Conservation (phyloP, 1,140 invertebrate species). For the Hestina assimilis region DNA sequence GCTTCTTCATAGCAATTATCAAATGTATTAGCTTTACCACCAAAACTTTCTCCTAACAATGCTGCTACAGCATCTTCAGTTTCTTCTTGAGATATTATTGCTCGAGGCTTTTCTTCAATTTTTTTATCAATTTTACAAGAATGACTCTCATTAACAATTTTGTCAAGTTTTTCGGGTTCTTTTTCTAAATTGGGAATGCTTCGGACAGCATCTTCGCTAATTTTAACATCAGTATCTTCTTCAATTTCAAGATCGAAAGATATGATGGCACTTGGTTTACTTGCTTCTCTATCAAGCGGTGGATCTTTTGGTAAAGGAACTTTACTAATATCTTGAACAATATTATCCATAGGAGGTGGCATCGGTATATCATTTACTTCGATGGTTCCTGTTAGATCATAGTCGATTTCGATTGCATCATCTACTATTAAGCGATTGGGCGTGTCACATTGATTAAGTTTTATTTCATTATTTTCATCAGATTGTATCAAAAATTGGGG, state of each 20-base stretch:
- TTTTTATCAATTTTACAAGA: constrained; percentile 76
- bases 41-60: constrained; percentile 90
- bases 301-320: constrained; percentile 60
- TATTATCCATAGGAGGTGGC: constrained; percentile 57
- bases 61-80: constrained; percentile 95
- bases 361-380: constrained; percentile 62
- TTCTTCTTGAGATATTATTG: constrained; percentile 93
- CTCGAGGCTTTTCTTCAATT: constrained; percentile 86
- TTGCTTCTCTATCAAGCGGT: constrained; percentile 21
- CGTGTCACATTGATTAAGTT: constrained; percentile 34
- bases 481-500: constrained; percentile 45
- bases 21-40: constrained; percentile 76
- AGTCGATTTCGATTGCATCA: constrained; percentile 40
- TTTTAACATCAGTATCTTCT: constrained; percentile 73
- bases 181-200: constrained; percentile 67
- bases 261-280: constrained; percentile 4
- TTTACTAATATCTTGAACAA: constrained; percentile 63
- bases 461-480: constrained; percentile 36
- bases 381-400: constrained; percentile 44
- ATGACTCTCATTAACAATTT: constrained; percentile 37
- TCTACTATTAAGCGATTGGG: constrained; percentile 38
- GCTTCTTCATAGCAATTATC: constrained; percentile 75
- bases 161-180: constrained; percentile 49
- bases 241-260: constrained; percentile 46
- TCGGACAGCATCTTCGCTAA: constrained; percentile 89